Percentiles rank a stretch among this genome's conserved stretches.
Conservation (phyloP, 2,888 invertebrate species). For the Girardia tigrina region DNA sequence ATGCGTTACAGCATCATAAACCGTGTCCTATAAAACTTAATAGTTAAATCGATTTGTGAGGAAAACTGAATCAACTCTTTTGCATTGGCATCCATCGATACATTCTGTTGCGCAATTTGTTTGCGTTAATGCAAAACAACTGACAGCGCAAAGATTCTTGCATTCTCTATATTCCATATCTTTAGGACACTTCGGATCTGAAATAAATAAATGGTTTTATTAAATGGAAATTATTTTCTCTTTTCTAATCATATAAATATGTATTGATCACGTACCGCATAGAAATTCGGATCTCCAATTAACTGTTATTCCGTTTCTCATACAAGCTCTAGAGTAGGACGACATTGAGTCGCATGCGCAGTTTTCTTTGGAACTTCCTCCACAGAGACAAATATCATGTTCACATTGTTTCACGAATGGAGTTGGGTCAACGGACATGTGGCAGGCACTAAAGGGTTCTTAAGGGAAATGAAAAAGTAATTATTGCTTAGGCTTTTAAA, state of each 20-base stretch:
- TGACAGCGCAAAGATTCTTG: constrained; percentile 33
- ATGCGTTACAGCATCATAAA: not conserved
- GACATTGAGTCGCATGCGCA: constrained; percentile 30
- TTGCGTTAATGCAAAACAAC: constrained; percentile 24
- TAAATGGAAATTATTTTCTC: too few relatives aligned
- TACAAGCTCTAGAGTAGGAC: constrained; percentile 30
- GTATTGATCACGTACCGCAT: constrained; percentile 13
- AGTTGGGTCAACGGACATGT: constrained; percentile 29
- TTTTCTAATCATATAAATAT: not conserved
- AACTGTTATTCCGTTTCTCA: constrained; percentile 5
- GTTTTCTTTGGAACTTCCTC: constrained; percentile 21
- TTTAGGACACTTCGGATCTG: constrained; percentile 21
- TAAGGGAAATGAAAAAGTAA: not conserved
- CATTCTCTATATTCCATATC: constrained; percentile 32
- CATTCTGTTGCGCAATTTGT: constrained; percentile 33
- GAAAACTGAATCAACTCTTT: constrained; percentile 7
- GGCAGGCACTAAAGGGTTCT: constrained; percentile 30
- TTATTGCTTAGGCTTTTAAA: not conserved
- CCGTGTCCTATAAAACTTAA: not conserved
- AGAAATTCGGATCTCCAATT: constrained; percentile 25
- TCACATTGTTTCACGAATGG: constrained; percentile 30
- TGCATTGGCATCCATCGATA: constrained; percentile 36
- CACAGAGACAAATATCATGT: constrained; percentile 33
- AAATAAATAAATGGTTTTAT: too few relatives aligned
- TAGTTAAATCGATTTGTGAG: too few relatives aligned